Conservation (phyloP, 2,888 invertebrate species). For the Luffia ferchaultella region DNA sequence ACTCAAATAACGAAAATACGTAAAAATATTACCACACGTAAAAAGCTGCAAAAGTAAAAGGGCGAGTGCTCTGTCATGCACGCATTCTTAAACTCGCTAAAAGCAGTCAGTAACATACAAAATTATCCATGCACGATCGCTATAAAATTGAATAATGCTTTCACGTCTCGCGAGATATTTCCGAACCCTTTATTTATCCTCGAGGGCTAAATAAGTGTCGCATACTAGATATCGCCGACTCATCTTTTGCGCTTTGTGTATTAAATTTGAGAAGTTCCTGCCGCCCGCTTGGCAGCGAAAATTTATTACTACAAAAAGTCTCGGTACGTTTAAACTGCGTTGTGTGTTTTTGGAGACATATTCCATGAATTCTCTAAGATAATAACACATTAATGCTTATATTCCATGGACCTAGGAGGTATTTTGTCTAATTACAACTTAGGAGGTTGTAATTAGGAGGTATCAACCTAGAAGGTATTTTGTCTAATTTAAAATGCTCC, state of each 20-base stretch:
- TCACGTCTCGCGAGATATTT: neutral
- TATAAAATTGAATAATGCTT: neutral
- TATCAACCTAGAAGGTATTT: no score
- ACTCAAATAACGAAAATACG: no score
- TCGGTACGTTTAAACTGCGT: neutral
- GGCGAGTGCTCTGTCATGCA: no score
- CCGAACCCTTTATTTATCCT: neutral
- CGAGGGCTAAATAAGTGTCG: neutral
- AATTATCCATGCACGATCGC: neutral
- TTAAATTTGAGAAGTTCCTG: neutral
- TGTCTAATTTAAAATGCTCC: no score
- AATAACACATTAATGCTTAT: no score
- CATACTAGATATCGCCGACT: neutral
- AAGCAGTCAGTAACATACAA: neutral
- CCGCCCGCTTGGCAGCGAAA: neutral
- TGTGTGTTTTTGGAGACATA: neutral
- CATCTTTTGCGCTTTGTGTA: conserved; percentile 1
- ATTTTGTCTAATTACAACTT: no score
- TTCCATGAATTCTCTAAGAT: neutral
- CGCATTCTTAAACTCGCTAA: no score
- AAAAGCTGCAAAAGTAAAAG: no score
- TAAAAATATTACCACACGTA: no score
- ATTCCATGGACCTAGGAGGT: no score
- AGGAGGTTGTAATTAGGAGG: no score
- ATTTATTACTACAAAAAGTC: conserved; percentile 1